Evolutionary conservation across 2,888 invertebrate species (phyloP), one percentile per base, ranked within the genome.

Genomic region (Prosopocoilus inquinatus): DNA sequence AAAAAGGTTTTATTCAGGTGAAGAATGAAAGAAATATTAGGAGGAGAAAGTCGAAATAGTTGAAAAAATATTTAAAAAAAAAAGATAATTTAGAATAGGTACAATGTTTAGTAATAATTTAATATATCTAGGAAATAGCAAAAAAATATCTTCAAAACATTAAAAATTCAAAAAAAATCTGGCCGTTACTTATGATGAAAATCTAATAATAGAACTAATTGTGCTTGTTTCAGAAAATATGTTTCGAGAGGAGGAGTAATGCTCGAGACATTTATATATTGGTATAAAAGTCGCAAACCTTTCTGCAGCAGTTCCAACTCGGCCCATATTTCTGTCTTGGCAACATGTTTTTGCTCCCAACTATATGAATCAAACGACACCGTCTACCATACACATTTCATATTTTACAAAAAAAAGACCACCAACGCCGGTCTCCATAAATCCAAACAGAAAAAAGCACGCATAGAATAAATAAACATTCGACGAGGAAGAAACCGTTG

Each of bases 331-430:
- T 75, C 75, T 74, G 74, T 73, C 74, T 66, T 67, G 66, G 74
- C 74, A 75, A 74, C 73, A 74, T 75, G 74, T 75, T 75, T 75
- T 73, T 74, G 70, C 69, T 61, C 65, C 68, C 67, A 66, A 70
- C 69, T 70, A 68, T 66, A 74, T 74, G 73, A 75, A 75, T 74
- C 72, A 67, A 67, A 58, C 59, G 64, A 64, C 65, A 62, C 61
- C 62, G 58, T 60, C 60, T 58, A 57, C 45, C 48, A 48, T 48
- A 57, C 39, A 53, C 53, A 39, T 57, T 49, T 43, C 57, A 53
- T 57, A 57, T 57, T 53, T 57, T 53, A 57, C 41, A 47, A 49
- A 51, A 55, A 55, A 12, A 11, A 41, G 15, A 41, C 2, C 16
- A 5, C 3, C 41, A 16, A 13, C 41, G 13, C 41, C 13, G 1